phyloP scores from a whole-genome alignment of 2,113 vertebrate genomes.

The Struthidea cinerea region DNA sequence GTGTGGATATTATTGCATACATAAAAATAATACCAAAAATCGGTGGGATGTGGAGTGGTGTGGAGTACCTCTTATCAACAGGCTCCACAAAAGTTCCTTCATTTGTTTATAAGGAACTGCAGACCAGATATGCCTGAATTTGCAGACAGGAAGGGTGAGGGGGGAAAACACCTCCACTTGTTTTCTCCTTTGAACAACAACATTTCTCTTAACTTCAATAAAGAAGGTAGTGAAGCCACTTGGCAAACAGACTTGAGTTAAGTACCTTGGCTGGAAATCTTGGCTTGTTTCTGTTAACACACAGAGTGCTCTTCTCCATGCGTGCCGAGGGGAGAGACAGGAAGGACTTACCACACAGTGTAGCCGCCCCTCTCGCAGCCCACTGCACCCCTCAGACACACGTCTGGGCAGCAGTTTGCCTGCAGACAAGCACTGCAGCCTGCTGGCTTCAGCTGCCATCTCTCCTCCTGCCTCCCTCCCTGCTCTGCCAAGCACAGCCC shows the following conservation, averaged over 20 bases:
- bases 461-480: neutral
- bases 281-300: neutral
- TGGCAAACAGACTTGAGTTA: neutral
- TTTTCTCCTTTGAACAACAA: conserved; percentile 44
- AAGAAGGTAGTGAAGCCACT: conserved; percentile 9
- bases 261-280: conserved; percentile 32
- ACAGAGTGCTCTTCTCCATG: accelerated
- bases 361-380: neutral
- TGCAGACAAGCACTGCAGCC: neutral
- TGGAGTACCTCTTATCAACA: conserved; percentile 31
- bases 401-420: neutral
- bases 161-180: conserved; percentile 19
- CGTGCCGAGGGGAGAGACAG: accelerated
- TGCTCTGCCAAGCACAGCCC: neutral
- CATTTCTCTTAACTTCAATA: conserved; percentile 37
- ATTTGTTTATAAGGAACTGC: conserved; percentile 51
- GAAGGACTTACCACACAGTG: accelerated
- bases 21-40: neutral
- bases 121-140: conserved; percentile 18
- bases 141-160: conserved; percentile 64
- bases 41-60: neutral
- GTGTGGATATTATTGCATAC: neutral
- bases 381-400: accelerated
- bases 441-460: neutral
- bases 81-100: conserved; percentile 44